phyloP scores from a whole-genome alignment of 2,113 vertebrate species.

The Alligator mississippiensis region DNA sequence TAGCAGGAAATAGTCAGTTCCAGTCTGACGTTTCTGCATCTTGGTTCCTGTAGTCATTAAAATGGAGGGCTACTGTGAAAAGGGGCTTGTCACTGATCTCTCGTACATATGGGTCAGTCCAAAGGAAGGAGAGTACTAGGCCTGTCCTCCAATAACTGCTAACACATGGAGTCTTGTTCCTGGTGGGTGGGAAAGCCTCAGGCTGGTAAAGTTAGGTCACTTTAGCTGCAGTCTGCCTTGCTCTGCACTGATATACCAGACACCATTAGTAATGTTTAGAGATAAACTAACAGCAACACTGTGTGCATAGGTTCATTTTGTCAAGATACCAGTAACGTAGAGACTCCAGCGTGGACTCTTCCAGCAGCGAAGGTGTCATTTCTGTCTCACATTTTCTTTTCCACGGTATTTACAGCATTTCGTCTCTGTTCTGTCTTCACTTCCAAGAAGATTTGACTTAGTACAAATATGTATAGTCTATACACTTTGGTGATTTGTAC shows the following conservation, averaged over 20 bases:
- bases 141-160: neutral
- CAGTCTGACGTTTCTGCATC: neutral
- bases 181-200: neutral
- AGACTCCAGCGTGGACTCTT: conserved; percentile 24
- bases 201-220: neutral
- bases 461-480: conserved; percentile 69
- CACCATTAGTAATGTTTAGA: neutral
- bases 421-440: conserved; percentile 76
- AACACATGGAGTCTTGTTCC: accelerated
- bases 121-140: neutral
- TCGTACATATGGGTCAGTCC: neutral
- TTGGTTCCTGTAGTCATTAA: neutral
- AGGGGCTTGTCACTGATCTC: neutral
- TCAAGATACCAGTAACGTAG: neutral
- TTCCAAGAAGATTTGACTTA: conserved; percentile 69
- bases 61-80: conserved; percentile 1
- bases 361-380: conserved; percentile 50
- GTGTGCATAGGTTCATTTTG: neutral
- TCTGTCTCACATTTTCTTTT: conserved; percentile 66
- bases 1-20: neutral
- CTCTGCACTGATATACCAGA: neutral
- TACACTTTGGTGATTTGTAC: conserved; percentile 75
- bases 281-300: neutral
- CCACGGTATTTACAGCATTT: conserved; percentile 61
- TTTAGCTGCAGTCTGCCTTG: neutral